These are phyloP conservation scores for Leucoptera coffeella DNA, from an alignment of 2,888 invertebrate species.

Conservation along the genomic window DNA sequence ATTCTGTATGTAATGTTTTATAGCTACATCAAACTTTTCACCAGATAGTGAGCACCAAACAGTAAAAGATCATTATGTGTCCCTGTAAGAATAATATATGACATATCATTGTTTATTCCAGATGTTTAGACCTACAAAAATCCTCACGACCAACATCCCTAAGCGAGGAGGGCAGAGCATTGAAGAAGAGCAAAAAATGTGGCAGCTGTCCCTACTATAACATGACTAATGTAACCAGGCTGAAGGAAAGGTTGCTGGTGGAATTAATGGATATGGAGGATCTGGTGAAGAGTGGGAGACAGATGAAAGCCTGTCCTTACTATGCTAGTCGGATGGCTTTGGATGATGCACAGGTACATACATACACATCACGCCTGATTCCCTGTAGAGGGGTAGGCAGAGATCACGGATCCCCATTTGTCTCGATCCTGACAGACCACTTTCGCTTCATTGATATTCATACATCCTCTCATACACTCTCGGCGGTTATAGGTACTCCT, in stretches of 20 bases:
- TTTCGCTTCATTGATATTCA: too few species aligned
- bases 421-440: too few species aligned
- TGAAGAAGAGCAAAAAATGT: conserved; percentile 52
- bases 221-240: conserved; percentile 51
- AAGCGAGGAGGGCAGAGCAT: conserved; percentile 53
- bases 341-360: conserved; percentile 70
- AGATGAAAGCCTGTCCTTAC: conserved; percentile 84
- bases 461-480: too few species aligned
- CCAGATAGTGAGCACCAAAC: too few species aligned
- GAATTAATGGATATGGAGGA: conserved; percentile 87
- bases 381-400: too few species aligned
- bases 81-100: too few species aligned
- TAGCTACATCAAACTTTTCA: too few species aligned
- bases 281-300: conserved; percentile 61
- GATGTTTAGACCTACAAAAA: conserved; percentile 76
- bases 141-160: conserved; percentile 54
- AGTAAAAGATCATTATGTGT: too few species aligned
- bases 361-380: too few species aligned
- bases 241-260: conserved; percentile 59
- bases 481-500: too few species aligned
- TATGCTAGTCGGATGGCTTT: conserved; percentile 82
- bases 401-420: too few species aligned
- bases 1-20: too few species aligned
- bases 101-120: conserved; percentile 16
- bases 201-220: conserved; percentile 66